Base-by-base conservation (phyloP, 2,888 invertebrate genomes). In the Entomobrya multifasciata region DNA sequence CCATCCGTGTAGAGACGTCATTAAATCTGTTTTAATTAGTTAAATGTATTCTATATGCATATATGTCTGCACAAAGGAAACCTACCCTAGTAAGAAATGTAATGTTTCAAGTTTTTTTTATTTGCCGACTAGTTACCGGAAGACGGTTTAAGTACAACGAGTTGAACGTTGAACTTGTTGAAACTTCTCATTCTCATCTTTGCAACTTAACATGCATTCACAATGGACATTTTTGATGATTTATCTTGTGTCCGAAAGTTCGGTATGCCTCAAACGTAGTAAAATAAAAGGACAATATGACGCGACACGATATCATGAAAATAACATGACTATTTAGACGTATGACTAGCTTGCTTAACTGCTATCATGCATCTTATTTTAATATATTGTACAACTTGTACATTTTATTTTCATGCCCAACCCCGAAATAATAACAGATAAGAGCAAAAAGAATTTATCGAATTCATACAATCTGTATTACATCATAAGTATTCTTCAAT, bases 11-110 rank as follows among this genome's bases (percentile, higher is more conserved):
- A n/a, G n/a, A n/a, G n/a, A 52, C 74, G 11, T 30, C 20, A 47
- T 25, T 72, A 72, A 81, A 47, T 81, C 72, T 57, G 55, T 81
- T 81, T 81, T 81, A 81, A 81, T 81, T 81, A 81, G 72, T 57
- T 81, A 81, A n/a, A 72, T 81, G 72, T 60, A 81, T 60, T 30
- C 25, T 55, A 30, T 52, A 65, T 11, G 27, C 62, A n/a, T n/a
- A n/a, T n/a, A n/a, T n/a, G n/a, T n/a, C 15, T 47, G 8, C 49
- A 47, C 22, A 41, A 30, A 70, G 22, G 11, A 60, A 60, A 44
- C 60, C 44, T 15, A n/a, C n/a, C n/a, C n/a, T n/a, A 47, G 20
- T 60, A 60, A 60, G 60, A 15, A 20, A 20, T 22, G 70, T 15
- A 2, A 72, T 15, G 49, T n/a, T 65, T 65, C 15, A 36, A 36